Conservation (phyloP, 2,113 vertebrate species). For the Gymnarchus niloticus region DNA sequence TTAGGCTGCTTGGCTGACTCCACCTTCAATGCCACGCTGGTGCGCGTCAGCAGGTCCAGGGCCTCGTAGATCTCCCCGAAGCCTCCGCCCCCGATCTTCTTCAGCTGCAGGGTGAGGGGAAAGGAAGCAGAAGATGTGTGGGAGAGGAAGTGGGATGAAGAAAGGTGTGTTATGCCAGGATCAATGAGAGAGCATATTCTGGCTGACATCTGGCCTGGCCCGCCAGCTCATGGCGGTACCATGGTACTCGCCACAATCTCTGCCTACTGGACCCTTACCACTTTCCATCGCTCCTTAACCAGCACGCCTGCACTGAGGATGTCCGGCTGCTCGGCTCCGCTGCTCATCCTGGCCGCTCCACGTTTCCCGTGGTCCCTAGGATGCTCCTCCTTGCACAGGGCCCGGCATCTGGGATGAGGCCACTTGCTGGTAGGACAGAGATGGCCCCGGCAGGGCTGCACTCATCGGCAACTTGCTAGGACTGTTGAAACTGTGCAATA, state of each 20-base stretch:
- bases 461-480: not conserved
- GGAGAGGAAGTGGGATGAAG: not conserved
- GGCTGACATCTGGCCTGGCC: not conserved
- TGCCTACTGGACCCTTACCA: slow-evolving; percentile 76
- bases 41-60: slow-evolving; percentile 87
- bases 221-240: not conserved
- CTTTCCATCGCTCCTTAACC: slow-evolving; percentile 98
- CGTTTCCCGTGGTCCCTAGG: not conserved
- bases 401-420: not conserved
- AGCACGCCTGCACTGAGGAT: slow-evolving; percentile 90
- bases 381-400: not conserved
- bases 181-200: not conserved
- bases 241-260: not conserved
- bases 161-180: not conserved
- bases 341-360: slow-evolving; percentile 81
- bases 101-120: slow-evolving; percentile 64
- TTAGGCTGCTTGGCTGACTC: slow-evolving; percentile 97
- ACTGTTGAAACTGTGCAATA: not conserved
- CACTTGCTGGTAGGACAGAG: not conserved
- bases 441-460: no score
- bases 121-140: not conserved
- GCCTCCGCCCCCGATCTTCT: slow-evolving; percentile 95
- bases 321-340: slow-evolving; percentile 87
- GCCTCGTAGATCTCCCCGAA: slow-evolving; percentile 98
- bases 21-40: slow-evolving; percentile 95